phyloP scores from a whole-genome alignment of 2,888 invertebrate species.

The Temnothorax unifasciatus region DNA sequence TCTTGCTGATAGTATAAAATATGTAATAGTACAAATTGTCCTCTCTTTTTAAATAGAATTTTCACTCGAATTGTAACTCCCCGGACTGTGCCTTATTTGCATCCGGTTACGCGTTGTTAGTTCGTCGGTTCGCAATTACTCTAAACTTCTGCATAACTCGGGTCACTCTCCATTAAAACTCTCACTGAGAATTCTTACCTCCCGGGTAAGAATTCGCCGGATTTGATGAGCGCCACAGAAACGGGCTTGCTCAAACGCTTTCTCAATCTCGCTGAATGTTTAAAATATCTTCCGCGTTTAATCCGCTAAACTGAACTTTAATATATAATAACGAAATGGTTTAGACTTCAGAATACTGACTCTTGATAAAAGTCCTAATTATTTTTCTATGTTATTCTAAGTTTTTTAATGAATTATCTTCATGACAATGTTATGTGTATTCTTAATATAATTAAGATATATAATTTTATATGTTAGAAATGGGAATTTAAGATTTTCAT shows the following conservation, averaged over 20 bases:
- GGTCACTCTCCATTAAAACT: conserved; percentile 39
- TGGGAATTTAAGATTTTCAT: background rate
- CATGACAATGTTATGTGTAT: background rate
- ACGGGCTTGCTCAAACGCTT: conserved; percentile 25
- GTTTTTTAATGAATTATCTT: background rate
- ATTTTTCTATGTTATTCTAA: background rate
- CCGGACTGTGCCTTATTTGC: conserved; percentile 8
- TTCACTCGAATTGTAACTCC: conserved; percentile 4
- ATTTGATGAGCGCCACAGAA: conserved; percentile 30
- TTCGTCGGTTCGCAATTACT: conserved; percentile 33
- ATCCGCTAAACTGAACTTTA: conserved; percentile 18
- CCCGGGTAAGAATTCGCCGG: conserved; percentile 16
- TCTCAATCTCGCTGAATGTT: conserved; percentile 42
- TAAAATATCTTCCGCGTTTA: conserved; percentile 35
- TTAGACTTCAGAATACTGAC: background rate
- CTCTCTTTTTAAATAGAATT: conserved; percentile 28
- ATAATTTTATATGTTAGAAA: background rate
- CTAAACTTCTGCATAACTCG: conserved; percentile 40
- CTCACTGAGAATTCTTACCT: conserved; percentile 43
- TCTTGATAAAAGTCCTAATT: background rate
- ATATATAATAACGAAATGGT: conserved; percentile 16
- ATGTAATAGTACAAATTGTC: conserved; percentile 1
- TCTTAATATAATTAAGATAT: background rate
- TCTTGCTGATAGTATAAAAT: conserved; percentile 2
- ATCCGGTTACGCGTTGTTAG: conserved; percentile 41